A percentile compares a stretch with the other conserved stretches of the same genome.
Evolutionary conservation across 2,888 invertebrate genomes (phyloP).

Genomic region (Coronaproctus castanopsis): DNA sequence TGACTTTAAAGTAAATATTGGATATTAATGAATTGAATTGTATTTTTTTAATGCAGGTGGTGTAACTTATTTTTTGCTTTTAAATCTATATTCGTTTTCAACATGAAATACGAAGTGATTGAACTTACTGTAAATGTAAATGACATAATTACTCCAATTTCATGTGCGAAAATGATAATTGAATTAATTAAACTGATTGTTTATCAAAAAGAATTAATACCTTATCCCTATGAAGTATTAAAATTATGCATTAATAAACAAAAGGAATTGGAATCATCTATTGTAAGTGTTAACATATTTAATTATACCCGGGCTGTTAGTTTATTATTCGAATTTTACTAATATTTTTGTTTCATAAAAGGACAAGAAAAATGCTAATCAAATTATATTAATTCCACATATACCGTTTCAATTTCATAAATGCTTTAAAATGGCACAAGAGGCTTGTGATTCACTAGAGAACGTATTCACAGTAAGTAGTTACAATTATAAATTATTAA

Average conservation of each 20-base stretch:
- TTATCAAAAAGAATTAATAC: constrained; percentile 29
- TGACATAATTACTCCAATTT: constrained; percentile 26
- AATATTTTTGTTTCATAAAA: no score
- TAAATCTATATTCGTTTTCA: not conserved
- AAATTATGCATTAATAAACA: constrained; percentile 22
- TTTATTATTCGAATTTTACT: no score
- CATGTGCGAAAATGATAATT: constrained; percentile 26
- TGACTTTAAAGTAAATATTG: no score
- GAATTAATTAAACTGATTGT: constrained; percentile 28
- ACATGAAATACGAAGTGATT: constrained; percentile 8
- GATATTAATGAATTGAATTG: no score
- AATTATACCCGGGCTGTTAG: no score
- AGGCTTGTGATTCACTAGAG: constrained; percentile 16
- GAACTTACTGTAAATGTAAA: constrained; percentile 25
- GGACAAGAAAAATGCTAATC: no score
- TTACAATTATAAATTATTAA: no score
- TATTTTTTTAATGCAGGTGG: no score
- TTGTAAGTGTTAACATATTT: not conserved
- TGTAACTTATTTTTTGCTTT: no score
- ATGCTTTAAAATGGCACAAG: constrained; percentile 16
- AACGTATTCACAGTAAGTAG: constrained; percentile 18
- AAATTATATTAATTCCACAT: no score
- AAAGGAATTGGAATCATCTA: constrained; percentile 17
- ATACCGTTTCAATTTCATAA: constrained; percentile 9
- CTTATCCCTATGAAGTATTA: constrained; percentile 25